Evolutionary conservation across 2,113 vertebrate species (phyloP), one percentile per base, ranked within the genome.

Genomic region (Caranx ignobilis): DNA sequence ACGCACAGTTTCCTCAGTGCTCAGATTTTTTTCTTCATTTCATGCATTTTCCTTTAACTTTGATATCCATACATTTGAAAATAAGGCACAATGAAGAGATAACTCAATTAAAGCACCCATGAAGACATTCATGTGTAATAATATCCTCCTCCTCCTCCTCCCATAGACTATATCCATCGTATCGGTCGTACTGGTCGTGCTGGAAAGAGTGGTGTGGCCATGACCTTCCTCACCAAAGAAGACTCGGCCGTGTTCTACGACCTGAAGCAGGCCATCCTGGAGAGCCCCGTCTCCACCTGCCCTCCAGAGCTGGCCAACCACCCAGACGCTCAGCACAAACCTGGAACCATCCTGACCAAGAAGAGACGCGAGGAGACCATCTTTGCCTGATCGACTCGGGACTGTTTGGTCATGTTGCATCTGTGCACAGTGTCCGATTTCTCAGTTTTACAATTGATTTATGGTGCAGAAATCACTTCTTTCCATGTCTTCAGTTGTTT

Each of bases 171-270:
- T 64, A 99, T 99, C 94, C 98, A 99, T 92, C 97, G 98, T 89
- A 99, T 99, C 5, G 98, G 98, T 64, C 96, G 98, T 86, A 99
- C 98, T 0, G 98, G 98, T 84, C 96, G 98, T 84, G 98, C 98
- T 0, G 98, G 98, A 68, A 99, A 99, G 96, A 99, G 98, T 10
- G 98, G 98, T 0, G 94, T 99, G 19, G 97, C 98, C 71, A 93
- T 99, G 94, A 99, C 98, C 19, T 99, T 99, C 96, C 97, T 99
- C 86, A 99, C 98, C 88, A 99, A 98, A 86, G 98, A 99, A 93
- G 98, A 99, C 86, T 95, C 97, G 0, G 94, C 96, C 0, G 98
- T 99, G 47, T 99, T 99, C 94, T 99, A 99, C 50, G 98, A 99
- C 93, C 94, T 99, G 89, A 99, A 99, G 74, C 98, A 99, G 88